These are phyloP conservation scores for Parascotia fuliginaria DNA, from an alignment of 2,888 invertebrate genomes.

Conservation along the genomic window DNA sequence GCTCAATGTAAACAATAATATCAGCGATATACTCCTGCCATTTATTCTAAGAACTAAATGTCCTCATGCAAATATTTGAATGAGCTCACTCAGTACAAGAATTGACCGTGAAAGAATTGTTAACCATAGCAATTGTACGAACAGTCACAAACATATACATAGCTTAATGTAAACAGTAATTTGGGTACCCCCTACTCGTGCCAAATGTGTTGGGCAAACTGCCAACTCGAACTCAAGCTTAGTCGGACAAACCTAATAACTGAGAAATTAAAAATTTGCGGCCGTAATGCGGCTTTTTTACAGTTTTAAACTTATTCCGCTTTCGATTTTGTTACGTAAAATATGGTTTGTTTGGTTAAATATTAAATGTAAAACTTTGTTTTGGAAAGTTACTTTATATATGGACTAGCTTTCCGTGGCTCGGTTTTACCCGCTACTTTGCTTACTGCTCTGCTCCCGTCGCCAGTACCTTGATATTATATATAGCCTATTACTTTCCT, in stretches of 20 bases:
- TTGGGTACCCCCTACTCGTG: slow-evolving; percentile 56
- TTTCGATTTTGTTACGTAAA: slow-evolving; percentile 13
- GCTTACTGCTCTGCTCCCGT: no score
- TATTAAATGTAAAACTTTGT: not conserved
- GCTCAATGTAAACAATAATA: no score
- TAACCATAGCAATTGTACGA: not conserved
- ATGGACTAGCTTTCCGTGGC: no score
- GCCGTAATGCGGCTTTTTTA: slow-evolving; percentile 11
- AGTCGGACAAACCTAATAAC: slow-evolving; percentile 52
- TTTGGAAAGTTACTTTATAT: not conserved
- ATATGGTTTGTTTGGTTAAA: slow-evolving; percentile 3
- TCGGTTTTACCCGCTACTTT: no score
- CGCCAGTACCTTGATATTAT: no score
- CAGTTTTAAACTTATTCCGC: slow-evolving; percentile 6
- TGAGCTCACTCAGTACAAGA: no score
- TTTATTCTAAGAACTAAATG: no score
- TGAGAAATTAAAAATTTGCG: slow-evolving; percentile 45
- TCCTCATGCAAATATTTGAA: no score
- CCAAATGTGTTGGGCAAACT: slow-evolving; percentile 68
- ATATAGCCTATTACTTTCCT: no score
- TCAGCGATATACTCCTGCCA: no score
- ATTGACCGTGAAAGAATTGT: no score
- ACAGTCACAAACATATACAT: slow-evolving; percentile 20
- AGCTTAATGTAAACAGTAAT: slow-evolving; percentile 66
- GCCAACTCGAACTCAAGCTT: slow-evolving; percentile 56